Conservation (phyloP, 2,797 vertebrate genomes). For the Lycodopsis pacificus region DNA sequence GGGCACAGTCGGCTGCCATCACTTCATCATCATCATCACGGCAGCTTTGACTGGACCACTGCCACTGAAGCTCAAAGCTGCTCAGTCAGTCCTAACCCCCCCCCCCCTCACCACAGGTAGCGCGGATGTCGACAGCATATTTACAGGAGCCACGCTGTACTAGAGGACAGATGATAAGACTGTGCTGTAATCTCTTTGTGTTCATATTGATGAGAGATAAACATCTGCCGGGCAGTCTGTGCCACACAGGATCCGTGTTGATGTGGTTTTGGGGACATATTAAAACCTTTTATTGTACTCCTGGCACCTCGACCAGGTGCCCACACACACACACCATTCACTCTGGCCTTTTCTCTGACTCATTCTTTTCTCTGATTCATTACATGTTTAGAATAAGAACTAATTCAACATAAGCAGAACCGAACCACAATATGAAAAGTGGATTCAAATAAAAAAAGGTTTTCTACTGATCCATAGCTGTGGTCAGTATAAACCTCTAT, state of each 20-base stretch:
- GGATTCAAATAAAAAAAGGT: not conserved
- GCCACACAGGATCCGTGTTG: not conserved
- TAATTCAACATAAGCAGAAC: not conserved
- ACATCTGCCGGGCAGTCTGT: constrained; percentile 48
- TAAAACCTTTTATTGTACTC: constrained; percentile 50
- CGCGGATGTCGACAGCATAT: constrained; percentile 33
- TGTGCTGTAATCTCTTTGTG: constrained; percentile 61
- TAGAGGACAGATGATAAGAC: constrained; percentile 61
- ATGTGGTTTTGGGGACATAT: constrained; percentile 60
- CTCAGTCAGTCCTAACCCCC: constrained; percentile 13
- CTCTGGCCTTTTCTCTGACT: constrained; percentile 65
- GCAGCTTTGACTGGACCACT: constrained; percentile 39
- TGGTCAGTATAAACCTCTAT: not conserved
- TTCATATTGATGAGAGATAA: constrained; percentile 67
- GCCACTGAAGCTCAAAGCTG: constrained; percentile 36
- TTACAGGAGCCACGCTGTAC: constrained; percentile 39
- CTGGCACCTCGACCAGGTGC: constrained; percentile 10
- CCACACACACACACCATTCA: not conserved
- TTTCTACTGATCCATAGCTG: not conserved
- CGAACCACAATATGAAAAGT: not conserved
- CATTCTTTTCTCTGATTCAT: constrained; percentile 13
- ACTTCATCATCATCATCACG: constrained; percentile 17
- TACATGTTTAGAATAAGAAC: not conserved
- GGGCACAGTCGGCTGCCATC: constrained; percentile 34
- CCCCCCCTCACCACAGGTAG: constrained; percentile 39